Evolutionary conservation across 2,888 invertebrate genomes (phyloP).

Genomic region (Drosophila birchii): DNA sequence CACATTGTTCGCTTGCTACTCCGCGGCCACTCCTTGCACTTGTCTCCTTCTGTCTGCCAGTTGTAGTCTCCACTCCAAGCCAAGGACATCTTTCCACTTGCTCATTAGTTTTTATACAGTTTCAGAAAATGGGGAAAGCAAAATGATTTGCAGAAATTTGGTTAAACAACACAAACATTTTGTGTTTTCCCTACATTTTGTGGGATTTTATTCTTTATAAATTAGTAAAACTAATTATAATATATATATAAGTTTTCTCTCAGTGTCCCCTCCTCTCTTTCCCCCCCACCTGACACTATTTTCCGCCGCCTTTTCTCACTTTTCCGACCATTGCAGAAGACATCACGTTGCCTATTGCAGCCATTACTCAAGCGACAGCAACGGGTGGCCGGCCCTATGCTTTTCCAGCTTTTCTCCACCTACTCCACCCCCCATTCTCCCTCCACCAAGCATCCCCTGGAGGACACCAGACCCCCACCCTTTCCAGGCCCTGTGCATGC

Average conservation of each 20-base stretch:
- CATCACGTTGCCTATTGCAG: slow-evolving; percentile 46
- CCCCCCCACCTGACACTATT: neutral
- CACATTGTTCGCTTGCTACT: slow-evolving; percentile 26
- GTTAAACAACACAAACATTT: neutral
- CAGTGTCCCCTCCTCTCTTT: neutral
- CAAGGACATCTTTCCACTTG: neutral
- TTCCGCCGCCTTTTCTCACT: slow-evolving; percentile 11
- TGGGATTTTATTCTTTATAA: neutral
- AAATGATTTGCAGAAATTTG: neutral
- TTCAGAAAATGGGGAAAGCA: neutral
- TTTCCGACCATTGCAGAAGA: slow-evolving; percentile 20
- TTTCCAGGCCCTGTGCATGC: slow-evolving; percentile 57
- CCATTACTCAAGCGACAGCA: slow-evolving; percentile 45
- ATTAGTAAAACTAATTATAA: neutral
- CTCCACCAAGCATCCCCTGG: neutral
- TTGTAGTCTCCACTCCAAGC: slow-evolving; percentile 3
- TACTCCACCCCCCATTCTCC: too few relatives aligned
- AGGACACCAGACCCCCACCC: neutral
- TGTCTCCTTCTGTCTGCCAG: slow-evolving; percentile 34
- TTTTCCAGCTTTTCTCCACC: neutral
- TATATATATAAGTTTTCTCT: neutral
- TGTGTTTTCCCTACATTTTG: neutral
- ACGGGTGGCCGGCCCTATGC: slow-evolving; percentile 20
- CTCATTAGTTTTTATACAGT: slow-evolving; percentile 4
- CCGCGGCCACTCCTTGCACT: slow-evolving; percentile 15